phyloP scores from a whole-genome alignment of 2,888 invertebrate genomes.

The Torymus aiolomorphi region DNA sequence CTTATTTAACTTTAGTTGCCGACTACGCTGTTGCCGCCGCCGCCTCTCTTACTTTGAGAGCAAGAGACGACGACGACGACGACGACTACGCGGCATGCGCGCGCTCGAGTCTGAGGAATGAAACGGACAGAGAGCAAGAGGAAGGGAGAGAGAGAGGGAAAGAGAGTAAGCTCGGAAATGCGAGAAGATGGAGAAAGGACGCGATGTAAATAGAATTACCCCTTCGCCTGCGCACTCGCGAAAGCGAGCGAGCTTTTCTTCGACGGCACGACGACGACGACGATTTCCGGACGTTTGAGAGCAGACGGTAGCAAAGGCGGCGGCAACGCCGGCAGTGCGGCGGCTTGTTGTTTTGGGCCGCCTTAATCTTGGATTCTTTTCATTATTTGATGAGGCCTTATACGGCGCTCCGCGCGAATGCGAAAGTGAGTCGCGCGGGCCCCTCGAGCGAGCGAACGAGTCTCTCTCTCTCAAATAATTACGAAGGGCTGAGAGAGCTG shows the following conservation, averaged over 20 bases:
- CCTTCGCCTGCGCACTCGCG: slow-evolving; percentile 18
- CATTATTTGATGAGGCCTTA: slow-evolving; percentile 50
- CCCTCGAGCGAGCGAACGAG: too few species aligned
- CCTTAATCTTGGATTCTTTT: slow-evolving; percentile 45
- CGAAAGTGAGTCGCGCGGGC: neutral
- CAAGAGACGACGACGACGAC: neutral
- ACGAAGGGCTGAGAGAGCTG: neutral
- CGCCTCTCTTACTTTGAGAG: slow-evolving; percentile 38
- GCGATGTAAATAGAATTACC: slow-evolving; percentile 58
- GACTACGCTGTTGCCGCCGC: slow-evolving; percentile 21
- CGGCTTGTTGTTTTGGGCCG: slow-evolving; percentile 27
- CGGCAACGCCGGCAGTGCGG: too few species aligned
- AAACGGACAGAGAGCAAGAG: slow-evolving; percentile 8
- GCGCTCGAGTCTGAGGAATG: slow-evolving; percentile 29
- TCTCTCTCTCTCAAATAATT: slow-evolving; percentile 33
- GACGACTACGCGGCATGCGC: neutral
- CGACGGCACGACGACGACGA: slow-evolving; percentile 14
- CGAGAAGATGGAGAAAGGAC: slow-evolving; percentile 49
- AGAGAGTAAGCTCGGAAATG: slow-evolving; percentile 35
- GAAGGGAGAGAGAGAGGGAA: too few species aligned
- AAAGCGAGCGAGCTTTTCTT: slow-evolving; percentile 32
- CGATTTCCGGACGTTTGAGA: slow-evolving; percentile 34
- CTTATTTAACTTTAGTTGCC: slow-evolving; percentile 65
- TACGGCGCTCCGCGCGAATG: slow-evolving; percentile 3
- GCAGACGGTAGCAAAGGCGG: neutral